Evolutionary conservation across 37 sponge, comb jelly and placozoan genomes (phyloP), one percentile per base, ranked within the genome.

Genomic region (Chondrosia reniformis): DNA sequence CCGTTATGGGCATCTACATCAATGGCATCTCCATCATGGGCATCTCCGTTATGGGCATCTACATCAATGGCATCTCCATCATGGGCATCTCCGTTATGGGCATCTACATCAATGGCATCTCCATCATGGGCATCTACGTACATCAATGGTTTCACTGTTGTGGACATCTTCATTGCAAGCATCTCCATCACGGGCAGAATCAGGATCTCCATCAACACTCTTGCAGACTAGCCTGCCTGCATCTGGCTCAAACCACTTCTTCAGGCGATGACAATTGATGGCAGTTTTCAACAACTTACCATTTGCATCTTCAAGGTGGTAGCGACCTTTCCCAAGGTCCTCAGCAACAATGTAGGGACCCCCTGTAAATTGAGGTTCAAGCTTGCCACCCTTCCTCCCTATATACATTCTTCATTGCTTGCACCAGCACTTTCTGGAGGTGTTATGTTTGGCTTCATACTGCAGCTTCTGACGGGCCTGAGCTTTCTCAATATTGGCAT

Each of bases 401-500:
- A n/a, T n/a, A n/a, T n/a, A 36, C 74, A 71, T 71, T 74, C 33
- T 43, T 74, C 6, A 74, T 8, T 44, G 27, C 46, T 46, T 74
- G 75, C 27, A 43, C 27, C 3, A 74, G 75, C 5, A 74, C 75
- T 2, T 74, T 43, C 46, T 65, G 3, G 28, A 5, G 6, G 33
- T 66, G 21, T 10, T 38, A 24, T 62, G 63, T 6, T 79, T 37
- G 34, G 52, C 40, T 2, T 79, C 80, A 64, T 79, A 79, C 58
- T 79, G 65, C 10, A 13, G 25, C 38, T 79, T 79, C 67, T 79
- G 80, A 5, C 66, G 36, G 27, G 36, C 45, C 80, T 79, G 80
- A 30, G 80, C 80, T 6, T 2, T 64, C 33, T 79, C 66, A 31
- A 79, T 79, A 9, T 79, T 79, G 6, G 7, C 41, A 22, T 61